A percentile compares a stretch with the other conserved stretches of the same genome.
Evolutionary conservation across 2,888 invertebrate genomes (phyloP).

Genomic region (Junonia oenone): DNA sequence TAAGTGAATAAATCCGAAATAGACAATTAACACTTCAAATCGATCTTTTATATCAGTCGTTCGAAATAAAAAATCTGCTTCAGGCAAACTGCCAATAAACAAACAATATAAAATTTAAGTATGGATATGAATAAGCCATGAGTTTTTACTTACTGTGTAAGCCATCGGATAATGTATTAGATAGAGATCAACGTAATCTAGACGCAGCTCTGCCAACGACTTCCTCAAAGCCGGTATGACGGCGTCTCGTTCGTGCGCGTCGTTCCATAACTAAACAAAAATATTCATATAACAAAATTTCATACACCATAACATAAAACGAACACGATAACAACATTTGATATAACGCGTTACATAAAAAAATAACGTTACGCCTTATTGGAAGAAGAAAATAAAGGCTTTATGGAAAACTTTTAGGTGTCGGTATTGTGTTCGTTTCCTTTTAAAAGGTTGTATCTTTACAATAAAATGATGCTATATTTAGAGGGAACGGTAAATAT

Average conservation of each 20-base stretch:
- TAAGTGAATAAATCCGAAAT: no score
- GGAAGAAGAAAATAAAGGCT: constrained; percentile 8
- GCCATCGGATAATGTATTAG: constrained; percentile 89
- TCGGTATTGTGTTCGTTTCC: constrained; percentile 7
- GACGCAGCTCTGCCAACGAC: constrained; percentile 81
- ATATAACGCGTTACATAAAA: constrained; percentile 9
- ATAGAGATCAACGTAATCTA: constrained; percentile 89
- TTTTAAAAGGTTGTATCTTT: background rate
- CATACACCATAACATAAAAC: constrained; percentile 2
- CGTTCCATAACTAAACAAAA: constrained; percentile 59
- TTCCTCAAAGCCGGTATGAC: constrained; percentile 83
- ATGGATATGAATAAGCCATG: background rate
- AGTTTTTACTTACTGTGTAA: constrained; percentile 64
- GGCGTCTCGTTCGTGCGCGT: constrained; percentile 81
- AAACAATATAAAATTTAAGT: background rate
- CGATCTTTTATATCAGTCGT: no score
- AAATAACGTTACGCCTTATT: constrained; percentile 8
- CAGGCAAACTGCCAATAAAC: background rate
- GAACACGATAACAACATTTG: constrained; percentile 15
- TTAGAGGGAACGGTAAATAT: background rate
- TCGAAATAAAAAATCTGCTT: no score
- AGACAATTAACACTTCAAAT: no score
- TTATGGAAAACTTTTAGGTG: constrained; percentile 11
- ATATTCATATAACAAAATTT: constrained; percentile 15
- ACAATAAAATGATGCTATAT: background rate